Percentiles rank a stretch among this genome's conserved stretches.
phyloP scores from a whole-genome alignment of 2,113 vertebrate species.

The Chelonoidis abingdonii region DNA sequence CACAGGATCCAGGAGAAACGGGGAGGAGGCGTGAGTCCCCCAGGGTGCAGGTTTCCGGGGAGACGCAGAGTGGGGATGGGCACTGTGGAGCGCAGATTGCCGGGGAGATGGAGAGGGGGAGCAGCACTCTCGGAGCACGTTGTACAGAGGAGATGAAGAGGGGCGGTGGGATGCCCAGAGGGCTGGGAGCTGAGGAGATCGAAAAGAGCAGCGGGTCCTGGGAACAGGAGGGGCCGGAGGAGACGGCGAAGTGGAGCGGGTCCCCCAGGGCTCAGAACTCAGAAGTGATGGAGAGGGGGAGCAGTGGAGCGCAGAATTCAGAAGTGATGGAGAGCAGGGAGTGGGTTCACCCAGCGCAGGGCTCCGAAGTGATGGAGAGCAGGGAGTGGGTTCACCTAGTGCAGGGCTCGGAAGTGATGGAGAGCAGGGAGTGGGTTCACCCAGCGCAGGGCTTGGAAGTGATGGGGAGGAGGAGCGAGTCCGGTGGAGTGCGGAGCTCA shows the following conservation, averaged over 20 bases:
- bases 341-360: neutral
- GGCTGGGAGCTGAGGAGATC: neutral
- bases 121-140: neutral
- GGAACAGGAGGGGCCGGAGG: neutral
- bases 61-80: neutral
- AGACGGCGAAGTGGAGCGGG: neutral
- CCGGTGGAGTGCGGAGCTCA: accelerated
- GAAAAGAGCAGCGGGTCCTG: neutral
- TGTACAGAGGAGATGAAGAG: neutral
- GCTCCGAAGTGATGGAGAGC: neutral
- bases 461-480: neutral
- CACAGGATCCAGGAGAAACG: no score
- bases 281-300: neutral
- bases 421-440: neutral
- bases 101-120: neutral
- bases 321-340: neutral
- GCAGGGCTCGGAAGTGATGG: neutral
- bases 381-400: neutral
- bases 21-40: no score
- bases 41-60: neutral
- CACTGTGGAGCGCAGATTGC: no score
- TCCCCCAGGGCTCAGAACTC: neutral
- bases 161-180: neutral
- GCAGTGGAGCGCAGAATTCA: neutral
- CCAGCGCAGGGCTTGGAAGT: neutral